These are phyloP conservation scores for Zelostemma sp. DNA, from an alignment of 1,140 invertebrate species.

Conservation along the genomic window DNA sequence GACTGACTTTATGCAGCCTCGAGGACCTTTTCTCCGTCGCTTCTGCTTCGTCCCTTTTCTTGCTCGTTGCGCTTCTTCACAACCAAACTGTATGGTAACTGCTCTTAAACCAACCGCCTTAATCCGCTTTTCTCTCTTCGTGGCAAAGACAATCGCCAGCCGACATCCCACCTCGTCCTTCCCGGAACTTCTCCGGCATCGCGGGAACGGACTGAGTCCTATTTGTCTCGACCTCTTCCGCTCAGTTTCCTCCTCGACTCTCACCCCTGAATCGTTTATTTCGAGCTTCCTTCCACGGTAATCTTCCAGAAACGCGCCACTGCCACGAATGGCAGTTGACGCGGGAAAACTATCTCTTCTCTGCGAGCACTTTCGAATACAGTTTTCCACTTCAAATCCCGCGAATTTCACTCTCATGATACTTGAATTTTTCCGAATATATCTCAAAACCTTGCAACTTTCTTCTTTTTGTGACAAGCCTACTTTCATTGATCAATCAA, in stretches of 20 bases:
- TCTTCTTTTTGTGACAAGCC: too few species aligned
- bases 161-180: slow-evolving; percentile 25
- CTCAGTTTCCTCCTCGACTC: slow-evolving; percentile 27
- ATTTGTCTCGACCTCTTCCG: slow-evolving; percentile 43
- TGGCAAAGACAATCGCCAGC: slow-evolving; percentile 53
- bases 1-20: slow-evolving; percentile 34
- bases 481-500: too few species aligned
- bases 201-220: slow-evolving; percentile 20
- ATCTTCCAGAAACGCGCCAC: slow-evolving; percentile 40
- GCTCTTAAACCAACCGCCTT: slow-evolving; percentile 63
- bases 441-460: not conserved
- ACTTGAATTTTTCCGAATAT: slow-evolving; percentile 1
- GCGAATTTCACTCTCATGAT: slow-evolving; percentile 1
- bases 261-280: slow-evolving; percentile 40
- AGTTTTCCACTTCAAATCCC: slow-evolving; percentile 4
- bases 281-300: slow-evolving; percentile 40
- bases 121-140: slow-evolving; percentile 59
- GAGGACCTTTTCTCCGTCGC: slow-evolving; percentile 25
- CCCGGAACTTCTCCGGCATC: slow-evolving; percentile 18
- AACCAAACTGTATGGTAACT: slow-evolving; percentile 58
- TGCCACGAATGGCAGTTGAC: slow-evolving; percentile 16
- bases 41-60: slow-evolving; percentile 28
- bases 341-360: slow-evolving; percentile 17
- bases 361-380: slow-evolving; percentile 14
- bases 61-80: slow-evolving; percentile 46